These are phyloP conservation scores for human (Homo sapiens) DNA, from an alignment of 2,113 vertebrate genomes.

Conservation along the genomic window GRCh38 chr3:136570501-136571000, in stretches of 20 bases:
- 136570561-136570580: not conserved
- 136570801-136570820: not conserved
- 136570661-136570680: not conserved
- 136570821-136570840: not conserved
- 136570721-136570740: not conserved
- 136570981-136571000: not conserved
- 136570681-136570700: not conserved
- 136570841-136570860: not conserved
- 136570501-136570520: not conserved
- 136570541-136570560: not conserved
- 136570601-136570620: not conserved
- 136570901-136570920: not conserved
- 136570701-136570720: not conserved
- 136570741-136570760: not conserved
- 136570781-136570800: not conserved
- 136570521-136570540: not conserved
- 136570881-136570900: constrained; percentile 31
- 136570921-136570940: not conserved
- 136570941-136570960: not conserved
- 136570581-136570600: not conserved
- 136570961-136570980: not conserved
- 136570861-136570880: not conserved
- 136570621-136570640: not conserved
- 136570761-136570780: not conserved
- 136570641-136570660: not conserved